Evolutionary conservation across 2,113 vertebrate genomes (phyloP), one percentile per base, ranked within the genome.

Genomic region (Tragelaphus strepsiceros): DNA sequence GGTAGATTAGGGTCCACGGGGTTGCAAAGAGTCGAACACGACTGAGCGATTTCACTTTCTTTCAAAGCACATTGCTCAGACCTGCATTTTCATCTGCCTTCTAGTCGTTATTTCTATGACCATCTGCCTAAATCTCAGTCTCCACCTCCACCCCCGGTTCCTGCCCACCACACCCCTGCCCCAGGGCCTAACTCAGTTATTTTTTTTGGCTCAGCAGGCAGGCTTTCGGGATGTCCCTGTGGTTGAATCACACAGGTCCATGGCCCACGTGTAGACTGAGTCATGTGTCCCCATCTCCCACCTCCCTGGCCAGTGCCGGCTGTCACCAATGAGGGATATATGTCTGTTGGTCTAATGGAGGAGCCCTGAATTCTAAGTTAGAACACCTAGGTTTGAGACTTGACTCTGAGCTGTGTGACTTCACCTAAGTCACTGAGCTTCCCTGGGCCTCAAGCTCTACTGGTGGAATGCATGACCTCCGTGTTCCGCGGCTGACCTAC

Each of bases 201-300:
- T 71, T 24, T 22, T 8, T 7, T 7, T 77, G n/a, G n/a, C 43
- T 83, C 35, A 0, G n/a, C 67, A 71, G 67, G 46, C 3, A 21
- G 62, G 74, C 19, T 32, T 81, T 59, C 19, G 49, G 88, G 30
- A 13, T 35, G 51, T 21, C 32, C 49, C 28, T 54, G 7, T 43
- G 54, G 86, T 22, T 35, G 21, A 90, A 3, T 56, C 6, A 6
- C 53, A 21, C 2, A 4, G 43, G 10, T 26, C 39, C 32, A 11
- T 1, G 22, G 26, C 28, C 64, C 64, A 56, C 0, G 0, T 9
- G 54, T 2, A 39, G 67, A 9, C 19, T 2, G 5, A 28, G 3
- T 6, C 3, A 32, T 28, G 30, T 82, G 32, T 53, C 80, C 51
- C 30, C 10, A 7, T 71, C 28, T 2, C 32, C 43, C 26, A n/a